These are phyloP conservation scores for Temnothorax curvispinosus DNA, from an alignment of 1,140 invertebrate species.

Conservation along the genomic window DNA sequence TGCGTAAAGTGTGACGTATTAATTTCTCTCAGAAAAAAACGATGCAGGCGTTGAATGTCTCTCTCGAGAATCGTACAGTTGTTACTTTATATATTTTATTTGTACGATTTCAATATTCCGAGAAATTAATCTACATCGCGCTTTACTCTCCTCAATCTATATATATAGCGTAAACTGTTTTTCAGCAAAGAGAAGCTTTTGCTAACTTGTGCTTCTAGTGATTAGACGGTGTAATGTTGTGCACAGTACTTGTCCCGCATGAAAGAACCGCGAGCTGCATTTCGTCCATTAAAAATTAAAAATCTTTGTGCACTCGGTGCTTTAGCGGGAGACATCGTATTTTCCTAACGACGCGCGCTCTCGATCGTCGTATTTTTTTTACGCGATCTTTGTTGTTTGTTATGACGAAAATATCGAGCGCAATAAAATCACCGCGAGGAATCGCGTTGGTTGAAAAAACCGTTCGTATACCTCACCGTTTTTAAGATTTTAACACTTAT, in stretches of 20 bases:
- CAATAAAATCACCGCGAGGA: slow-evolving; percentile 58
- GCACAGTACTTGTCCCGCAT: slow-evolving; percentile 44
- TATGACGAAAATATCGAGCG: slow-evolving; percentile 58
- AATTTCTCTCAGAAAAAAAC: background rate
- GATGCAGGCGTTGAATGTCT: background rate
- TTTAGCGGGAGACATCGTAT: slow-evolving; percentile 2
- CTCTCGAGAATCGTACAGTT: background rate
- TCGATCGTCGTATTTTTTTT: slow-evolving; percentile 69
- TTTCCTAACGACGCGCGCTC: slow-evolving; percentile 64
- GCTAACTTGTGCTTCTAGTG: slow-evolving; percentile 65
- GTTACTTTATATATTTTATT: background rate
- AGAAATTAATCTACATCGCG: background rate
- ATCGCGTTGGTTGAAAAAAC: background rate
- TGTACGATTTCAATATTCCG: background rate
- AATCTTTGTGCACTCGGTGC: background rate
- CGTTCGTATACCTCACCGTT: background rate
- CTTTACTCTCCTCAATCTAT: background rate
- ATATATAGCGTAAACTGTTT: background rate
- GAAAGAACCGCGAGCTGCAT: slow-evolving; percentile 52
- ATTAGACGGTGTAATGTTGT: slow-evolving; percentile 42
- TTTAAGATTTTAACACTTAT: background rate
- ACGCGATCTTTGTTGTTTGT: slow-evolving; percentile 72
- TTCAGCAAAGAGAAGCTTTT: slow-evolving; percentile 56
- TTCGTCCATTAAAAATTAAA: slow-evolving; percentile 71
- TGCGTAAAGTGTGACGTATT: background rate